Conservation (phyloP, 2,113 vertebrate species). For the Hystrix brachyura region DNA sequence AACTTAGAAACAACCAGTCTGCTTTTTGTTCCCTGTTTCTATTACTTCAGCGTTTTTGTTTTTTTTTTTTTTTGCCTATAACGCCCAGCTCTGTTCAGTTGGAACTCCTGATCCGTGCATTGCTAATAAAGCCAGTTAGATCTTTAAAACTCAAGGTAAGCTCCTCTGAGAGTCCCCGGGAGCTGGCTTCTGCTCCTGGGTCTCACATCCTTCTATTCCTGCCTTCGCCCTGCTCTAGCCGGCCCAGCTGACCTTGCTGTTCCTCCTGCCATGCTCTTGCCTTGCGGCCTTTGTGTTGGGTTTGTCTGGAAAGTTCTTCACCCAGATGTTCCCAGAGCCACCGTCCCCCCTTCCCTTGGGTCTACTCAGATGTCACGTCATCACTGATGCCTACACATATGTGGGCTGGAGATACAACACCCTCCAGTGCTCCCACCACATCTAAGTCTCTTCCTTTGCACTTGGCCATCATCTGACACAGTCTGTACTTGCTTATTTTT, state of each 20-base stretch:
- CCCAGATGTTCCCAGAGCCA: neutral
- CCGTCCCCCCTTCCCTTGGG: neutral
- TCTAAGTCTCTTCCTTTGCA: neutral
- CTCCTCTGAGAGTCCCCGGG: neutral
- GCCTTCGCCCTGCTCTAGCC: neutral
- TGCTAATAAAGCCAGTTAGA: neutral
- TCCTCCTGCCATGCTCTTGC: neutral
- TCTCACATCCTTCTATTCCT: neutral
- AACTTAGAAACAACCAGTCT: neutral
- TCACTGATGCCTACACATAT: neutral
- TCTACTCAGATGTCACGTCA: neutral
- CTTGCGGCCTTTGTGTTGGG: neutral
- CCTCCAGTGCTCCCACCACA: neutral
- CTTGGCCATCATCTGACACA: neutral
- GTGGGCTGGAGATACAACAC: neutral
- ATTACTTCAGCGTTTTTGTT: neutral
- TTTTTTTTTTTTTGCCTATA: neutral
- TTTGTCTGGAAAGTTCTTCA: neutral
- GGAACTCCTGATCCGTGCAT: neutral
- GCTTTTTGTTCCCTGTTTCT: neutral
- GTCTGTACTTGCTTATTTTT: neutral
- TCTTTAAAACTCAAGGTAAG: neutral
- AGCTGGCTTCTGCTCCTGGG: neutral
- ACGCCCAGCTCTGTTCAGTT: too few species aligned
- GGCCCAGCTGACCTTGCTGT: neutral